Evolutionary conservation across 92 coral and sea anemone species (phyloP), one percentile per base, ranked within the genome.

Genomic region (Epizoanthus scotinus): DNA sequence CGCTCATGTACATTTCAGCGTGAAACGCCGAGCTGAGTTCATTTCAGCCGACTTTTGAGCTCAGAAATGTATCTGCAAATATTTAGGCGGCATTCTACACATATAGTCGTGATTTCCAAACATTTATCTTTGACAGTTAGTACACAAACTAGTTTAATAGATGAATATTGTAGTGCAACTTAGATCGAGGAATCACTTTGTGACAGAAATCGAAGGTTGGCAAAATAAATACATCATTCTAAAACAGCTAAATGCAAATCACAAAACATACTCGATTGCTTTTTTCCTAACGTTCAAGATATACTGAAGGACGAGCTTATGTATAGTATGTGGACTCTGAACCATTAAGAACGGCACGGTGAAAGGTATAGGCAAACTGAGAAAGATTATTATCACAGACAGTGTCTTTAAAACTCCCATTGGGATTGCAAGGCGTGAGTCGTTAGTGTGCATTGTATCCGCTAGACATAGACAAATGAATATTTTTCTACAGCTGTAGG

Each of bases 71-170:
- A 20, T 71, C 54, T 53, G 47, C 63, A 71, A 71, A 71, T 50
- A 25, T 0, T 20, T 53, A 22, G 12, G 56, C 26, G 14, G 28
- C 78, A 14, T 54, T 54, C 59, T 31, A 56, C 29, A 60, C 28
- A 49, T 31, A 56, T 17, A 3, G 53, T 71, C 78, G 63, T 26
- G 78, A 71, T 71, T 70, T 70, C 78, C 21, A 44, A 25, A 52
- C 15, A 52, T 25, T 52, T 24, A 34, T 13, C 27, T 55, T 19
- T 52, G 14, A 62, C 67, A 62, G 17, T 24, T 5, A 61, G 4
- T 15, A 13, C 3, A 18, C n/a, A 20, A 63, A 38, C 27, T 26
- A n/a, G 27, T 38, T 26, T n/a, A 64, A 64, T 27, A 64, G 18
- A 64, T 25, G n/a, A 10, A 19, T 62, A 26, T 26, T 31, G 28